Evolutionary conservation across 92 coral and sea anemone genomes (phyloP), one percentile per base, ranked within the genome.

Genomic region (Siderastrea siderea): DNA sequence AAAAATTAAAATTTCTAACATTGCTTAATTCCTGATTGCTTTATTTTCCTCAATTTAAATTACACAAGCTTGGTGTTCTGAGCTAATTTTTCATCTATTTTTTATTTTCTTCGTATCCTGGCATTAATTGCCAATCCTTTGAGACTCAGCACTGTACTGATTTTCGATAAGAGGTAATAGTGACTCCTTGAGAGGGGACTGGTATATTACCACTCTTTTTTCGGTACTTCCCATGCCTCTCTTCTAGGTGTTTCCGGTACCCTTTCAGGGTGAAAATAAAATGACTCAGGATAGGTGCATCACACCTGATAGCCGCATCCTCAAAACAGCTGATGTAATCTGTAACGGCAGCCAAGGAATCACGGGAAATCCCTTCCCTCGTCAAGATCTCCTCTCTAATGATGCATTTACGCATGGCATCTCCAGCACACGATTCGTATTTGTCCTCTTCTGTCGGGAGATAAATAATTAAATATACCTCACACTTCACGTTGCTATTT

Each of bases 281-380:
- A 38, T 71, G 57, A 1, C 8, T 7, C 76, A 71, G 38, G 19
- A 71, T 71, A 15, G 55, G 19, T 15, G 19, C 57, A 14, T 48
- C 44, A 71, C 76, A 71, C 8, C 1, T 16, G 76, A 10, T 10
- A 71, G 26, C 59, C 38, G 9, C 50, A 43, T 49, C 12, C 16
- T 71, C 76, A 17, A 14, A 71, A 50, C 76, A 71, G 59, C n/a
- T 71, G 57, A 71, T 71, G 76, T 71, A 71, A 49, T 71, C 76
- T 15, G 76, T 71, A 9, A 71, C 49, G 10, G 76, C 76, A 2
- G 76, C 57, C 43, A 71, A 47, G 58, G 49, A 71, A 15, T 71
- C 76, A 57, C 49, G 76, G 38, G 76, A 71, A 71, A 71, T 49
- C 16, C 76, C 76, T 8, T 47, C 7, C 55, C 16, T 71, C 76